These are phyloP conservation scores for Hyperopisus bebe DNA, from an alignment of 2,113 vertebrate species.

Conservation along the genomic window DNA sequence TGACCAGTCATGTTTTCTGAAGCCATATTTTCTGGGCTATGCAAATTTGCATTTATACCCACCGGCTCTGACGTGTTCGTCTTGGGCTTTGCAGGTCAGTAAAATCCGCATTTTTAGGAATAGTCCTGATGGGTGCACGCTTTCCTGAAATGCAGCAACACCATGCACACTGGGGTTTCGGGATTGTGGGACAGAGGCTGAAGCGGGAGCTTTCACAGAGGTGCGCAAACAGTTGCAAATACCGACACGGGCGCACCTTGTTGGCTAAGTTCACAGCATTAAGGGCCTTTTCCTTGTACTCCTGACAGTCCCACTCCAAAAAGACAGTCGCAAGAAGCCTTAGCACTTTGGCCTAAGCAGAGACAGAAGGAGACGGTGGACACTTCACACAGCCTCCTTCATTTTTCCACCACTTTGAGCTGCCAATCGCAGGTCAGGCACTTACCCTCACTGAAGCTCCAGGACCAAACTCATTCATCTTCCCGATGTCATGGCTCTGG, in stretches of 20 bases:
- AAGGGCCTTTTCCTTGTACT: constrained; percentile 71
- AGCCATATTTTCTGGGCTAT: neutral
- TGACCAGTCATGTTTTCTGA: neutral
- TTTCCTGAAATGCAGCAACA: constrained; percentile 57
- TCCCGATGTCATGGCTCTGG: constrained; percentile 84
- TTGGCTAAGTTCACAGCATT: constrained; percentile 72
- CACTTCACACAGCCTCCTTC: neutral
- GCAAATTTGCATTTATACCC: constrained; percentile 31
- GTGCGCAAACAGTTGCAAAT: neutral
- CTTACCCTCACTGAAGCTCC: constrained; percentile 71
- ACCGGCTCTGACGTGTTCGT: constrained; percentile 72
- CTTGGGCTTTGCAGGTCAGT: constrained; percentile 57
- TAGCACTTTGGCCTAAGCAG: constrained; percentile 74
- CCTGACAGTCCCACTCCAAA: constrained; percentile 69
- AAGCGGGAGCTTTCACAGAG: neutral
- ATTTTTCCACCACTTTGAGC: neutral
- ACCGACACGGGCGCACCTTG: constrained; percentile 58
- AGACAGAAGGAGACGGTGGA: constrained; percentile 6
- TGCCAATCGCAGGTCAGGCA: neutral
- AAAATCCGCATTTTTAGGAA: constrained; percentile 81
- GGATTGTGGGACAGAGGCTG: neutral
- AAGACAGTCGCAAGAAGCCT: constrained; percentile 77
- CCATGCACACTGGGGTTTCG: neutral
- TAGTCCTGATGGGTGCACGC: constrained; percentile 65
- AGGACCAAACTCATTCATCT: constrained; percentile 61